Conservation (phyloP, 2,113 vertebrate species). For the Gila orcuttii region DNA sequence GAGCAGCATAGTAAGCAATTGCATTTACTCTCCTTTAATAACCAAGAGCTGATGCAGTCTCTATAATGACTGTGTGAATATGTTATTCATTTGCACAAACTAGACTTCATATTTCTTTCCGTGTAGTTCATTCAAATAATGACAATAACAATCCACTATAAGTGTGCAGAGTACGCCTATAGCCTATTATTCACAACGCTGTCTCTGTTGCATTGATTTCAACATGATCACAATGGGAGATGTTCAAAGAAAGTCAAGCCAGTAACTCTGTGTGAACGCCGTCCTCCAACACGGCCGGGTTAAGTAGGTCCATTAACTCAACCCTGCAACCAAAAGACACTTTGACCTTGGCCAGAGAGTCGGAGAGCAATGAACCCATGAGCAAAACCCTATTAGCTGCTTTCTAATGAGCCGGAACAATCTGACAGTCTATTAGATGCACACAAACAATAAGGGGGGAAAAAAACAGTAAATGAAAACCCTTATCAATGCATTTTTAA, state of each 20-base stretch:
- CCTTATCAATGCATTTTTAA: slow-evolving; percentile 4
- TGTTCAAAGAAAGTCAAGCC: background rate
- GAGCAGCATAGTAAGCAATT: slow-evolving; percentile 1
- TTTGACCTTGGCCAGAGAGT: slow-evolving; percentile 36
- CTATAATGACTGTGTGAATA: background rate
- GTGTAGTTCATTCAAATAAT: background rate
- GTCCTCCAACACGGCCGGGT: slow-evolving; percentile 44
- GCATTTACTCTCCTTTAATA: slow-evolving; percentile 17
- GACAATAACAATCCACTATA: background rate
- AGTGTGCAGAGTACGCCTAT: background rate
- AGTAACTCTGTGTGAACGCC: background rate
- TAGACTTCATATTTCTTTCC: background rate
- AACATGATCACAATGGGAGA: background rate
- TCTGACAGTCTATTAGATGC: background rate
- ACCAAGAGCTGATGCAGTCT: background rate
- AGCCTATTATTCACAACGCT: background rate
- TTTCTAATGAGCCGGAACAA: background rate
- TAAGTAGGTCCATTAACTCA: slow-evolving; percentile 47
- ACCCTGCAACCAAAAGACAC: background rate
- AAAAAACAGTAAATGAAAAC: background rate
- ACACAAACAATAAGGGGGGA: background rate
- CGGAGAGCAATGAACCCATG: slow-evolving; percentile 23
- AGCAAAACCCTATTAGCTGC: background rate
- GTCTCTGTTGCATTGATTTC: background rate
- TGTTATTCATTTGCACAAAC: slow-evolving; percentile 8